These are phyloP conservation scores for Campopleginae sp. DNA, from an alignment of 2,888 invertebrate genomes.

Conservation along the genomic window DNA sequence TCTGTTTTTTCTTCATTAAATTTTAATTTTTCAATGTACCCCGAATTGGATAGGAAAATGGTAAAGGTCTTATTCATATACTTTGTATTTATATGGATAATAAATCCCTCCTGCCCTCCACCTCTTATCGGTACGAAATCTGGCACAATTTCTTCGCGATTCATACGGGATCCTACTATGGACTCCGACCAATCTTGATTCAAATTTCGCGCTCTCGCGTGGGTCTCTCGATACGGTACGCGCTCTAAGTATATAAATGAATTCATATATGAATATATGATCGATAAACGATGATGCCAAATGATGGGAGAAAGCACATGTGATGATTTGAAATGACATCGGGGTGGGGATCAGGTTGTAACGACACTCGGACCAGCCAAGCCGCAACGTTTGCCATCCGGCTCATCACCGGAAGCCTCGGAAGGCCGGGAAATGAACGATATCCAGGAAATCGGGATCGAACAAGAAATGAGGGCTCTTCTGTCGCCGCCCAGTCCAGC, in stretches of 20 bases:
- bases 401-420: conserved; percentile 79
- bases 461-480: conserved; percentile 82
- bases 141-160: conserved; percentile 37
- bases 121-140: conserved; percentile 38
- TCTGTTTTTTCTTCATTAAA: neutral
- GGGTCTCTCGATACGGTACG: conserved; percentile 43
- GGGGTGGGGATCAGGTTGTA: conserved; percentile 87
- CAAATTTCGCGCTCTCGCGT: conserved; percentile 47
- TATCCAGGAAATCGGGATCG: conserved; percentile 77
- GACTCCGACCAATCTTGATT: conserved; percentile 40
- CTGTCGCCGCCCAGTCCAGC: conserved; percentile 86
- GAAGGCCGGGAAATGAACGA: conserved; percentile 76
- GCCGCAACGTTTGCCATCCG: conserved; percentile 87
- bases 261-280: conserved; percentile 16
- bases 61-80: neutral
- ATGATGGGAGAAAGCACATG: conserved; percentile 13
- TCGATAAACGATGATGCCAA: conserved; percentile 11
- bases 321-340: conserved; percentile 45
- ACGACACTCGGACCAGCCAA: conserved; percentile 92
- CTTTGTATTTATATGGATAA: neutral
- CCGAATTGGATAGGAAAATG: neutral
- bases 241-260: conserved; percentile 29
- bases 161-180: conserved; percentile 43
- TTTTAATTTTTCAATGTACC: neutral
- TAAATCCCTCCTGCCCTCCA: neutral